phyloP scores from a whole-genome alignment of 2,888 invertebrate species.

The Campaea margaritaria region DNA sequence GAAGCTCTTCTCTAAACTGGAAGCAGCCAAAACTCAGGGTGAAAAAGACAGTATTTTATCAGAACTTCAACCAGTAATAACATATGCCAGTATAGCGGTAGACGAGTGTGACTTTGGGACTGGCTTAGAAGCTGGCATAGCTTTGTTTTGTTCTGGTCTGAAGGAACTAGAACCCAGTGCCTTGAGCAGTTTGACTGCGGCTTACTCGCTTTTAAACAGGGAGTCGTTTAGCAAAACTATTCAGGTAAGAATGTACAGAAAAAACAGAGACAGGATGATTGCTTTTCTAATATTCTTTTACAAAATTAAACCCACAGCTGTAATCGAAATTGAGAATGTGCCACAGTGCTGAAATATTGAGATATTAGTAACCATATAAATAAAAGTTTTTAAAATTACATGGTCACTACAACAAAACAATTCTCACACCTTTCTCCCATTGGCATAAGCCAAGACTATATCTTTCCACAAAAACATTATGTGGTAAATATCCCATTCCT shows the following conservation, averaged over 20 bases:
- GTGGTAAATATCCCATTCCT: no score
- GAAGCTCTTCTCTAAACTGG: slow-evolving; percentile 88
- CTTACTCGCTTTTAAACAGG: slow-evolving; percentile 91
- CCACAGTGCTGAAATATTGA: background rate
- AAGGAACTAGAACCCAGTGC: slow-evolving; percentile 88
- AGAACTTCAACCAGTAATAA: slow-evolving; percentile 92
- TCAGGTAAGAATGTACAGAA: slow-evolving; percentile 64
- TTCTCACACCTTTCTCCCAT: no score
- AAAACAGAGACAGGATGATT: no score
- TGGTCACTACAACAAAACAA: no score
- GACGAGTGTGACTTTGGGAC: slow-evolving; percentile 99
- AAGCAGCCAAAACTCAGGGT: slow-evolving; percentile 83
- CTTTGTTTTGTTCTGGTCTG: slow-evolving; percentile 92
- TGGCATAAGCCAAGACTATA: no score
- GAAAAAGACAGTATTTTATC: slow-evolving; percentile 87
- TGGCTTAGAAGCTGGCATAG: slow-evolving; percentile 94
- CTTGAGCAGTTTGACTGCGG: slow-evolving; percentile 87
- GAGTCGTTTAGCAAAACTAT: slow-evolving; percentile 90
- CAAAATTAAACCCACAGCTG: background rate
- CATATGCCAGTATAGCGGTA: slow-evolving; percentile 93
- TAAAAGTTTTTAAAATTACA: no score
- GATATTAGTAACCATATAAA: no score
- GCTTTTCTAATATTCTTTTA: background rate
- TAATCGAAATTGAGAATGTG: no score
- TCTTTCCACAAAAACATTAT: no score